Conservation (phyloP, 2,888 invertebrate species). For the Aelia acuminata region DNA sequence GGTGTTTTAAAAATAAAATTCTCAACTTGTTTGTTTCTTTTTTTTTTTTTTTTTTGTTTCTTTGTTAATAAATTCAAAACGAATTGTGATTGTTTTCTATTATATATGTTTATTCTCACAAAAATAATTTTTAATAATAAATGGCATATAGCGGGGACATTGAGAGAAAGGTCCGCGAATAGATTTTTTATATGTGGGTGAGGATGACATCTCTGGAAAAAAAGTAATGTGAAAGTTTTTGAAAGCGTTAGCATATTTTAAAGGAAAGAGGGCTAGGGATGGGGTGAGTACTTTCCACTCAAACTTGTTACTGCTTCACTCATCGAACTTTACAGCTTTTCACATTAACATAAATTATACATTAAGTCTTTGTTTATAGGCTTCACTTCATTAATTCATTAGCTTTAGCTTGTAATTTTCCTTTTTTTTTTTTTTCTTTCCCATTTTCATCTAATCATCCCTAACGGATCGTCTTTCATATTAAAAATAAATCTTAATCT, state of each 20-base stretch:
- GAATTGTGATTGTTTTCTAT: too few relatives aligned
- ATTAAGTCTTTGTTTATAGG: constrained; percentile 31
- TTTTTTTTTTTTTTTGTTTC: too few relatives aligned
- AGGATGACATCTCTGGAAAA: constrained; percentile 27
- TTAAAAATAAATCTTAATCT: not conserved
- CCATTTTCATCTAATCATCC: not conserved
- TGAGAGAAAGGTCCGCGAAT: not conserved
- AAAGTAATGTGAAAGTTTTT: constrained; percentile 33
- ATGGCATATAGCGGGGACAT: not conserved
- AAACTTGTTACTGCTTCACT: constrained; percentile 26
- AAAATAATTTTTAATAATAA: too few relatives aligned
- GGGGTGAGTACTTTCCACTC: constrained; percentile 25
- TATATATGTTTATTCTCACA: too few relatives aligned
- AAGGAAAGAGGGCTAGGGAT: not conserved
- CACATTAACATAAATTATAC: constrained; percentile 46
- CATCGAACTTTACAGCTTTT: constrained; percentile 17
- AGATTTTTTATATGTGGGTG: constrained; percentile 2
- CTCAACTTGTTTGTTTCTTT: too few relatives aligned
- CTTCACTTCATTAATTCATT: constrained; percentile 35
- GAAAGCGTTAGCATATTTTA: constrained; percentile 49
- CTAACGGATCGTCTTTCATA: not conserved
- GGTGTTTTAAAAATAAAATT: too few relatives aligned
- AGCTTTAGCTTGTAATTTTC: constrained; percentile 12
- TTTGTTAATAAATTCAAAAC: too few relatives aligned
- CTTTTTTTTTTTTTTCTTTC: not conserved